Percentiles rank a stretch among this genome's conserved stretches.
Conservation (phyloP, 2,888 invertebrate genomes). For the Melitaea athalia region DNA sequence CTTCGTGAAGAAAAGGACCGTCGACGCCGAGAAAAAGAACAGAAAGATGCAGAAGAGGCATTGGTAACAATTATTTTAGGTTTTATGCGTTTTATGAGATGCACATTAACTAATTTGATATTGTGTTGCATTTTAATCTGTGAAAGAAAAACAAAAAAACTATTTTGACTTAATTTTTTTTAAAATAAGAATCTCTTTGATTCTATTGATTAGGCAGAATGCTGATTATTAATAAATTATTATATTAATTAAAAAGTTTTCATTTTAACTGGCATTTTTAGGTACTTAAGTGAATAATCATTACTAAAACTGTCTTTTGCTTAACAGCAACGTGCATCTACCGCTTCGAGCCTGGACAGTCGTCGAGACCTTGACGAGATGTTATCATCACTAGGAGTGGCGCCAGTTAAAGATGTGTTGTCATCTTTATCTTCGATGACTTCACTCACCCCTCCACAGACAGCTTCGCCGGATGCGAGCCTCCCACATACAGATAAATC, state of each 20-base stretch:
- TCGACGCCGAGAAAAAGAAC: conserved; percentile 91
- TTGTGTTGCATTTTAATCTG: neutral
- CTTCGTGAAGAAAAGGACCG: conserved; percentile 95
- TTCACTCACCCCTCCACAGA: conserved; percentile 90
- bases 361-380: conserved; percentile 91
- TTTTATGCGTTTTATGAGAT: too few relatives aligned
- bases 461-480: conserved; percentile 91
- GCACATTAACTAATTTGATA: too few relatives aligned
- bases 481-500: conserved; percentile 85
- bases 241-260: too few relatives aligned
- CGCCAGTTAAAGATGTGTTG: conserved; percentile 92
- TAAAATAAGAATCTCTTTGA: too few relatives aligned
- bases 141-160: too few relatives aligned
- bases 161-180: too few relatives aligned
- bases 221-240: too few relatives aligned
- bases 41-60: conserved; percentile 91
- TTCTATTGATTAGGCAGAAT: too few relatives aligned
- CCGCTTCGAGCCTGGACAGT: conserved; percentile 75
- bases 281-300: too few relatives aligned
- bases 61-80: conserved; percentile 57
- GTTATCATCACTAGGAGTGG: conserved; percentile 92
- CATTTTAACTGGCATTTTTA: too few relatives aligned
- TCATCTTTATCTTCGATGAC: conserved; percentile 92
- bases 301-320: too few relatives aligned
- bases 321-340: conserved; percentile 73